Percentiles rank a stretch among this genome's conserved stretches.
phyloP scores from a whole-genome alignment of 1,140 invertebrate genomes.

The Drosophila ironensis region DNA sequence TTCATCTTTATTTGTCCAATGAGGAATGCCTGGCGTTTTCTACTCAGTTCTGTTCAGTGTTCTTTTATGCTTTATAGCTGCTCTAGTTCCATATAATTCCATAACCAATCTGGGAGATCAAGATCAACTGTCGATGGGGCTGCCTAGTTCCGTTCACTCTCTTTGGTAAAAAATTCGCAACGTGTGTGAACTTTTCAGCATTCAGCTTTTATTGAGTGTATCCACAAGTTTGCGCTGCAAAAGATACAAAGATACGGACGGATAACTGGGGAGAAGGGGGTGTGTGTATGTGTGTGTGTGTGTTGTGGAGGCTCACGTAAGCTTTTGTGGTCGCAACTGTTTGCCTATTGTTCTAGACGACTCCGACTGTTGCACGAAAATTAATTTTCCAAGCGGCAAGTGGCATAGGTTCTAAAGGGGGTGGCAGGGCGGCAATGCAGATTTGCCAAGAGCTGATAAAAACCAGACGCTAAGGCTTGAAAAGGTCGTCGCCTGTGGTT shows the following conservation, averaged over 20 bases:
- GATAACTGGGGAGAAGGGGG: not conserved
- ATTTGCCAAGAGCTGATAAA: conserved; percentile 73
- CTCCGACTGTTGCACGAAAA: conserved; percentile 73
- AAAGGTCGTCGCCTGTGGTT: conserved; percentile 54
- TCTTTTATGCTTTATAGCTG: conserved; percentile 16
- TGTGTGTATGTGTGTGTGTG: too few relatives aligned
- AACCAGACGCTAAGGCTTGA: conserved; percentile 68
- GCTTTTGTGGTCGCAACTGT: conserved; percentile 51
- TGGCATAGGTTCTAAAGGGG: conserved; percentile 1
- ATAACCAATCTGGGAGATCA: conserved; percentile 32
- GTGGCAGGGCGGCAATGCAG: conserved; percentile 21
- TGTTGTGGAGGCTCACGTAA: conserved; percentile 29
- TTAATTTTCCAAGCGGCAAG: conserved; percentile 73
- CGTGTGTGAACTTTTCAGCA: conserved; percentile 60
- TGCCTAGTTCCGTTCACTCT: not conserved
- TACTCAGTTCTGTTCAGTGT: too few relatives aligned
- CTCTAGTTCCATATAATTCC: conserved; percentile 17
- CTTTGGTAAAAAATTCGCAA: conserved; percentile 15
- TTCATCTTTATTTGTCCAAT: conserved; percentile 13
- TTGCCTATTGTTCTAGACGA: conserved; percentile 71
- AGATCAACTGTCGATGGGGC: conserved; percentile 39
- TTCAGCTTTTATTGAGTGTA: conserved; percentile 47
- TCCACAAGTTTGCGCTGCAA: conserved; percentile 11
- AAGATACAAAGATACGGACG: not conserved
- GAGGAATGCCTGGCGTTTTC: not conserved